These are phyloP conservation scores for Hemicentrotus pulcherrimus DNA, from an alignment of 35 echinoderm and acorn worm species.

Conservation along the genomic window DNA sequence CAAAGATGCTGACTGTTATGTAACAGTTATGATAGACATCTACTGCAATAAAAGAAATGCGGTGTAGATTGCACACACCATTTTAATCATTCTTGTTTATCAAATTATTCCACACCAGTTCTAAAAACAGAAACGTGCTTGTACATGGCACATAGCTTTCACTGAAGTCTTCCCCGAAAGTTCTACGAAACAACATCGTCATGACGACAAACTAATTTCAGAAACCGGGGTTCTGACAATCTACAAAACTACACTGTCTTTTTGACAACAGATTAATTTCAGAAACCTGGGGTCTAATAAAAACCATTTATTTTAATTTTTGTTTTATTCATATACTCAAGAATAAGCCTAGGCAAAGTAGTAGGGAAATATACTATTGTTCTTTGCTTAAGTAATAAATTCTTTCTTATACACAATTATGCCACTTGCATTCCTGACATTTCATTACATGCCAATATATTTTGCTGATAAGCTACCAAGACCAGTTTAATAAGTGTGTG, in stretches of 20 bases:
- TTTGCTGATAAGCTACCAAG: too few species aligned
- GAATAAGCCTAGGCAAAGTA: too few species aligned
- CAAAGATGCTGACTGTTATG: not conserved
- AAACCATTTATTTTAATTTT: not conserved
- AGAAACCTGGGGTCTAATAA: not conserved
- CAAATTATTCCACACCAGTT: not conserved
- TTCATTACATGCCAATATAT: too few species aligned
- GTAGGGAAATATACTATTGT: too few species aligned
- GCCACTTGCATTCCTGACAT: too few species aligned
- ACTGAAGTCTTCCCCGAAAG: conserved; percentile 39
- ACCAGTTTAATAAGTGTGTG: too few species aligned
- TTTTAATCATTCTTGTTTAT: not conserved
- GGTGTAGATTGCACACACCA: too few species aligned
- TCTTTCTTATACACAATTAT: too few species aligned
- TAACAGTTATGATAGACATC: not conserved
- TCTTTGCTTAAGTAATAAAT: too few species aligned
- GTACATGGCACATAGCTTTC: not conserved
- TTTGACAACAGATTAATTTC: not conserved
- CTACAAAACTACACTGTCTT: conserved; percentile 1
- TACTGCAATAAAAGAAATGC: too few species aligned
- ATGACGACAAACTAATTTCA: not conserved
- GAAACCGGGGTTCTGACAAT: conserved; percentile 47
- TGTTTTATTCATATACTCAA: too few species aligned
- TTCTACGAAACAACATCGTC: conserved; percentile 43
- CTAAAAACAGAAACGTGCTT: not conserved